Conservation (phyloP, 2,797 vertebrate species). For the Poeciliopsis paucimaculata region DNA sequence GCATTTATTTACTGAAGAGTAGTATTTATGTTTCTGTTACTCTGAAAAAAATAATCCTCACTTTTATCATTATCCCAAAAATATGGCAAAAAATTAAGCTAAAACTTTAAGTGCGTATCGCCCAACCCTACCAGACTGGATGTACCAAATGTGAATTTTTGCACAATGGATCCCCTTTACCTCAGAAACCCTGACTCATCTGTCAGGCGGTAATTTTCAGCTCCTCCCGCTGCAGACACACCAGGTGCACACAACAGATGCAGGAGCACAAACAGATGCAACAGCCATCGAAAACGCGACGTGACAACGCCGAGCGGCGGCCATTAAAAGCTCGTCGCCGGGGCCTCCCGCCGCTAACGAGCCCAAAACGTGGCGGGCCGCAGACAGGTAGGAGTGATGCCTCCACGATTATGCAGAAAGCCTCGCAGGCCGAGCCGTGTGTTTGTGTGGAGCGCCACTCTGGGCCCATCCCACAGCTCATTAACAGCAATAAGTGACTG, state of each 20-base stretch:
- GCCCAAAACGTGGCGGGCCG: conserved; percentile 56
- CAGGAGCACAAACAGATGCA: conserved; percentile 74
- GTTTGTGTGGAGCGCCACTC: conserved; percentile 60
- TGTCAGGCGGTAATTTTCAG: conserved; percentile 59
- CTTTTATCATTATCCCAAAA: too few relatives aligned
- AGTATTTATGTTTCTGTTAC: too few relatives aligned
- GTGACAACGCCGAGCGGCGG: conserved; percentile 69
- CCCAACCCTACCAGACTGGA: too few relatives aligned
- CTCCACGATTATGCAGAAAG: conserved; percentile 61
- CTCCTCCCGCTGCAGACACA: conserved; percentile 62
- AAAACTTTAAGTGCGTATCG: too few relatives aligned
- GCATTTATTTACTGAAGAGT: too few relatives aligned
- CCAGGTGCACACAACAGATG: conserved; percentile 70
- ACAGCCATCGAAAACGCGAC: conserved; percentile 67
- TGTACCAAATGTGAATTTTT: too few relatives aligned
- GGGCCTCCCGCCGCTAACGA: conserved; percentile 71
- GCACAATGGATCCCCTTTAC: conserved; percentile 5
- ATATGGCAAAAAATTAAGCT: too few relatives aligned
- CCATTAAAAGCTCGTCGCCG: conserved; percentile 77
- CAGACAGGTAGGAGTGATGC: conserved; percentile 72
- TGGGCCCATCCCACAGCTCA: conserved; percentile 81
- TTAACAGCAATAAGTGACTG: conserved; percentile 85
- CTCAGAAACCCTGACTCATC: conserved; percentile 40
- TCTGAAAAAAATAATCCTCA: too few relatives aligned
- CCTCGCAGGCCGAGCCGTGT: neutral